Evolutionary conservation across 2,797 vertebrate species (phyloP).

Genomic region (Hyperoplus lanceolatus): DNA sequence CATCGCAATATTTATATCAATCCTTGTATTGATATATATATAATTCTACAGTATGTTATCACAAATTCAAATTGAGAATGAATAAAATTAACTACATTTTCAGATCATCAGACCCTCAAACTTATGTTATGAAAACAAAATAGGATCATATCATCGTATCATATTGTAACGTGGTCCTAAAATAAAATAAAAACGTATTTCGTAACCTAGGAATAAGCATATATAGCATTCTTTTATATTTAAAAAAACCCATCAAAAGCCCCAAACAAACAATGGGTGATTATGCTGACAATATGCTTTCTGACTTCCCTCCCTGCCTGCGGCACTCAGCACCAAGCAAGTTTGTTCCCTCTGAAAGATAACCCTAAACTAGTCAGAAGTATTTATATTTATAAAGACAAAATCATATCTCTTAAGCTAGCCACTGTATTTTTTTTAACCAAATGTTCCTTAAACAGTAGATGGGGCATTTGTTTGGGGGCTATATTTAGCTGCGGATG

Average conservation of each 20-base stretch:
- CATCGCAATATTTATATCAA: too few species aligned
- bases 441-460: neutral
- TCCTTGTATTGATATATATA: neutral
- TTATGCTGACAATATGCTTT: too few species aligned
- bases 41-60: neutral
- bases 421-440: neutral
- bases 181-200: neutral
- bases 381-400: neutral
- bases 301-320: neutral
- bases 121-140: neutral
- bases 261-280: neutral
- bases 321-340: neutral
- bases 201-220: neutral
- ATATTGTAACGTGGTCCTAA: neutral
- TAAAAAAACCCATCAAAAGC: neutral
- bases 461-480: neutral
- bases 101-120: neutral
- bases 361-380: neutral
- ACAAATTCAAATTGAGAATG: neutral
- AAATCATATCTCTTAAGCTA: neutral
- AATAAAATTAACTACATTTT: neutral
- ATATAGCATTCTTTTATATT: neutral
- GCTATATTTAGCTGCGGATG: slow-evolving; percentile 11
- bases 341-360: neutral
- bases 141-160: too few species aligned